Base-by-base conservation (phyloP, 2,797 vertebrate genomes). In the Chrysolophus pictus region DNA sequence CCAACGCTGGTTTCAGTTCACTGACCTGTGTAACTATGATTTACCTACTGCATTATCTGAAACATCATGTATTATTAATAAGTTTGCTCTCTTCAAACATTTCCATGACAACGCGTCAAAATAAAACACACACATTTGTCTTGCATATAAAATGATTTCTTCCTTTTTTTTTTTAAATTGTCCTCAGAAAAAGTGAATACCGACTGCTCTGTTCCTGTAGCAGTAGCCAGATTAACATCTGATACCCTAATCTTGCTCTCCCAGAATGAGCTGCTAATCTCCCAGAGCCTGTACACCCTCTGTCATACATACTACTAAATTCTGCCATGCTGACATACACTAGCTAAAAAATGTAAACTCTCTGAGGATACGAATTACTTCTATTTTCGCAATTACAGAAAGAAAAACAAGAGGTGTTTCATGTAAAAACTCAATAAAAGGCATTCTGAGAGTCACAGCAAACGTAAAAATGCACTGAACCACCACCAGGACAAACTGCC, bases 61-160 rank as follows among this genome's bases (percentile, higher is more conserved):
- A 87, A 64, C 39, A 68, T 90, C 62, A 93, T 96, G 85, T 91
- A 94, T 97, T 97, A 97, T 96, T 96, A 97, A 98, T 91, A 95
- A 92, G 95, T 94, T 94, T 96, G 75, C 92, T 94, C 93, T 95
- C 92, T 92, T 87, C 90, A 88, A 94, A 88, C 94, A 95, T 87
- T 96, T 94, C 93, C 19, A 83, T 96, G 92, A 92, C 87, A 96
- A 97, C 84, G 16, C 67, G 95, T 90, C 95, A 97, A 95, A 93
- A 95, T 94, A 97, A 96, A 81, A 96, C 60, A 88, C 29, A 37
- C 60, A 89, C 31, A 41, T 93, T 95, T 81, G 22, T 95, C 91
- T n/a, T 18, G 75, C 37, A 87, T 87, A 74, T 87, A 83, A 78
- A 92, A 84, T 26, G 0, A 68, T 87, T 92, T 67, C 3, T 95